Evolutionary conservation across 30 jellyfish, hydroid and myxozoan species (phyloP).

Genomic region (Hydra vulgaris): DNA sequence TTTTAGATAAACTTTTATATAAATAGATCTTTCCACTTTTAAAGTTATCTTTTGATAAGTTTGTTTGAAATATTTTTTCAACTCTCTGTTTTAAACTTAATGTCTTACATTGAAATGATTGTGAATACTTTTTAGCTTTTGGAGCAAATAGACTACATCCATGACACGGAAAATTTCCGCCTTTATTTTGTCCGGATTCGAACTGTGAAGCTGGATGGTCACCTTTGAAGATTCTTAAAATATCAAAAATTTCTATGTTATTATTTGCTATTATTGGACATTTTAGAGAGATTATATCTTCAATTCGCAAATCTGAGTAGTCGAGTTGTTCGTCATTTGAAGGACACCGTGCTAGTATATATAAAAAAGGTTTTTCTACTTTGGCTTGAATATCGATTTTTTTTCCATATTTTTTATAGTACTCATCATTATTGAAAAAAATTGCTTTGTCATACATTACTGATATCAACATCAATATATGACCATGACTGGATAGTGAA

Average conservation of each 20-base stretch:
- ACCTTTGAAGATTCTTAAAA: constrained; percentile 10
- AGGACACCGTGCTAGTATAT: constrained; percentile 8
- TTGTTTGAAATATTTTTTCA: not conserved
- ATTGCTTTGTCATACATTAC: constrained; percentile 4
- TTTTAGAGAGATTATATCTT: not conserved
- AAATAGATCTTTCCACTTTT: not conserved
- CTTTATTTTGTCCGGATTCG: constrained; percentile 11
- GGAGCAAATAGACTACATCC: not conserved
- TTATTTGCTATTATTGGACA: not conserved
- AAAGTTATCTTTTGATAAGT: not conserved
- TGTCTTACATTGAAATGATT: not conserved
- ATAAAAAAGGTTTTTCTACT: not conserved
- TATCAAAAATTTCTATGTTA: not conserved
- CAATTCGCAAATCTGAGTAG: not conserved
- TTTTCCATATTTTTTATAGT: not conserved
- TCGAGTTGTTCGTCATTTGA: not conserved
- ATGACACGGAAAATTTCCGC: constrained; percentile 9
- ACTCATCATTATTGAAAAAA: constrained; percentile 5
- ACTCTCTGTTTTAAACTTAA: not conserved
- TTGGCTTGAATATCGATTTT: not conserved
- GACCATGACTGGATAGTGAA: constrained; percentile 1
- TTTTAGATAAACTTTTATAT: not conserved
- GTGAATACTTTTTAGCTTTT: not conserved
- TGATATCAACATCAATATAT: constrained; percentile 6
- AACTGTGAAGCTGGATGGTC: constrained; percentile 19